Evolutionary conservation across 1,140 invertebrate genomes (phyloP), one percentile per base, ranked within the genome.

Genomic region (Platyura marginata): DNA sequence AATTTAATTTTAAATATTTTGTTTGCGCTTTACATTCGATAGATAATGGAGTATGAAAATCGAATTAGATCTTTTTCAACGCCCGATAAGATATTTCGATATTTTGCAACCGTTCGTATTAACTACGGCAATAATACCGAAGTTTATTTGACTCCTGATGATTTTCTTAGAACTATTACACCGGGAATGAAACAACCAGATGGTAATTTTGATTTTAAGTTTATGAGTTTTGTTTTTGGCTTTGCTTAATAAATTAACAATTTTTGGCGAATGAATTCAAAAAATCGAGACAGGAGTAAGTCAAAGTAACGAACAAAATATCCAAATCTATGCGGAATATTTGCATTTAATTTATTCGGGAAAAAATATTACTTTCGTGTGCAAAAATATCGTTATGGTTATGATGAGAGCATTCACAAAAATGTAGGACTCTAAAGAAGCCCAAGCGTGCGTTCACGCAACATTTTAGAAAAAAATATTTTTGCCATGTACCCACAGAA

Each of bases 31-130:
- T 43, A 39, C 19, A 41, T 47, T 45, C 41, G 33, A 51, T 60
- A 96, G 86, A 95, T 98, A 56, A 94, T 95, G 61, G 91, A 96
- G 61, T 98, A 98, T 74, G 94, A 98, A 69, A 97, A 98, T 68
- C 73, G 93, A 54, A 85, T 97, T 65, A 69, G 93, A 52, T 70
- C 84, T 46, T 98, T 86, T 70, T 97, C 92, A 11, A 95, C 91
- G 23, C 93, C 94, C 38, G 94, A 98, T 66, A 98, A 98, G 74
- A 92, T 98, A 60, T 98, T 98, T 71, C 79, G 94, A 40, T 98
- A 98, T 68, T 98, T 98, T 77, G 93, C 94, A n/a, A 97, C 93
- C 32, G 72, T 97, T 48, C 88, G 89, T 69, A 65, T 96, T 25
- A 71, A 75, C 47, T 72, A 71, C 52, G 63, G 71, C 44, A 72